These are phyloP conservation scores for Pseudorhombus dupliciocellatus DNA, from an alignment of 2,113 vertebrate species.

Conservation along the genomic window DNA sequence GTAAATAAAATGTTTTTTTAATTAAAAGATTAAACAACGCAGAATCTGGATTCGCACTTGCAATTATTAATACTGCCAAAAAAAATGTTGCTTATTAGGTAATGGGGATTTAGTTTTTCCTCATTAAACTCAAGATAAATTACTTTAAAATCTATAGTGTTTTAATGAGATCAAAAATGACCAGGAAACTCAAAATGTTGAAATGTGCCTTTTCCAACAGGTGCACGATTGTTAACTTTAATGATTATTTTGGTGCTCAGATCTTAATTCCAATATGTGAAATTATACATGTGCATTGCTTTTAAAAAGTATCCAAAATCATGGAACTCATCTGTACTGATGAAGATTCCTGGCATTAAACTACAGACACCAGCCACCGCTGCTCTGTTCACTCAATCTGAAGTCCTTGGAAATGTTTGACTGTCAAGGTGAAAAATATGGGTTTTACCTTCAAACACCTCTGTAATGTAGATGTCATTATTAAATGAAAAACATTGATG, in stretches of 20 bases:
- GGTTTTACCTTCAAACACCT: neutral
- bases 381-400: conserved; percentile 10
- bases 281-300: conserved; percentile 22
- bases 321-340: conserved; percentile 23
- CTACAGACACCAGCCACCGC: conserved; percentile 4
- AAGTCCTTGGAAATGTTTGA: neutral
- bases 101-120: too few species aligned
- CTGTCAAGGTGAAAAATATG: neutral
- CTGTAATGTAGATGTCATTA: neutral
- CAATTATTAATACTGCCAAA: conserved; percentile 10
- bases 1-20: conserved; percentile 86
- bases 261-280: conserved; percentile 10
- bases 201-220: too few species aligned
- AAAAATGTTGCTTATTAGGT: neutral
- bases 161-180: neutral
- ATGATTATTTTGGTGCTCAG: conserved; percentile 16
- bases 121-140: conserved; percentile 15
- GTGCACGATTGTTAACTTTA: too few species aligned
- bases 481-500: neutral
- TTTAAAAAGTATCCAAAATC: conserved; percentile 10
- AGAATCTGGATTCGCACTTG: conserved; percentile 10
- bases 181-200: too few species aligned
- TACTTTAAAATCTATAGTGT: conserved; percentile 2
- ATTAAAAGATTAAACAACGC: conserved; percentile 63
- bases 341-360: conserved; percentile 31